A percentile compares a stretch with the other conserved stretches of the same genome.
Evolutionary conservation across 2,113 vertebrate species (phyloP).

Genomic region (Cromileptes altivelis): DNA sequence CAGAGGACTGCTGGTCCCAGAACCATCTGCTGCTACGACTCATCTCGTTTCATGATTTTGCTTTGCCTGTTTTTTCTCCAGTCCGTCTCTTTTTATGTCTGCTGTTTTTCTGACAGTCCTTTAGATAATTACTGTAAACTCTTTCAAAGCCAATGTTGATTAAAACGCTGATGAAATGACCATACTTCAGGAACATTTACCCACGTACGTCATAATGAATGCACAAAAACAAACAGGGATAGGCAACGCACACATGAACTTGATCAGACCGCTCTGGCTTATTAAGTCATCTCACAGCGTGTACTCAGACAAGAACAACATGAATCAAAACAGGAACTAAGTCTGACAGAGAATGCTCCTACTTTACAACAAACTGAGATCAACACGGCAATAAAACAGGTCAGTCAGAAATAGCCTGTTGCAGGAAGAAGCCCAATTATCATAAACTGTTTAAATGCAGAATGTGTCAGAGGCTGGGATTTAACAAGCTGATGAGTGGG

Average conservation of each 20-base stretch:
- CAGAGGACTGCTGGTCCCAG: neutral
- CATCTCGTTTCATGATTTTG: neutral
- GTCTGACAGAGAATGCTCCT: neutral
- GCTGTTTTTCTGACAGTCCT: neutral
- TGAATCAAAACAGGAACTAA: neutral
- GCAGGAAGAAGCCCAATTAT: slow-evolving; percentile 47
- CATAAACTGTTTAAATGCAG: slow-evolving; percentile 58
- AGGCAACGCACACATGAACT: neutral
- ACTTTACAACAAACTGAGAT: slow-evolving; percentile 12
- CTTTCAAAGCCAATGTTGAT: neutral
- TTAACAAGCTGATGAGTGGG: slow-evolving; percentile 68
- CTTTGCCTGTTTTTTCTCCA: neutral
- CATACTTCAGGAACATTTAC: too few relatives aligned
- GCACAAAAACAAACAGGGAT: neutral
- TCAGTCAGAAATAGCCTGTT: slow-evolving; percentile 20
- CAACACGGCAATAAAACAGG: slow-evolving; percentile 19
- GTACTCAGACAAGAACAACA: neutral
- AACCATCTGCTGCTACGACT: neutral
- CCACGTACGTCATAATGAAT: neutral
- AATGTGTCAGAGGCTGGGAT: slow-evolving; percentile 51
- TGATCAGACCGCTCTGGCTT: neutral
- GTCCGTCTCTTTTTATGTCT: neutral
- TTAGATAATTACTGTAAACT: neutral
- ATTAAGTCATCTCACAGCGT: neutral
- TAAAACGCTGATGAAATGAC: neutral